Percentiles rank a stretch among this genome's conserved stretches.
These are phyloP conservation scores for Charina bottae DNA, from an alignment of 2,113 vertebrate species.

Conservation along the genomic window DNA sequence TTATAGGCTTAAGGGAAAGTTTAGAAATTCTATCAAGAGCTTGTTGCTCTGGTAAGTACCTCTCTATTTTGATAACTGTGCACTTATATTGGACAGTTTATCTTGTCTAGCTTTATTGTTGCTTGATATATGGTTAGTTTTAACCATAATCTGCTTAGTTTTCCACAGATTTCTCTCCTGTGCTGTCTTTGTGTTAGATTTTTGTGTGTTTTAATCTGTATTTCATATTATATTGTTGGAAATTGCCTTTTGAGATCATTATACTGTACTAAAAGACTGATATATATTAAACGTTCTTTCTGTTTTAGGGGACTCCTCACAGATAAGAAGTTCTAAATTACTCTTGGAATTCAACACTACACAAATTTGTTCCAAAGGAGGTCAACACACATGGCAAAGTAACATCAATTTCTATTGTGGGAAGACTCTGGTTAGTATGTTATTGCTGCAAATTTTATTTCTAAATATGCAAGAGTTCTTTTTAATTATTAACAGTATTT, in stretches of 20 bases:
- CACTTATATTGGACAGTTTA: neutral
- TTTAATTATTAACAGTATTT: neutral
- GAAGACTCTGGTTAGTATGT: conserved; percentile 88
- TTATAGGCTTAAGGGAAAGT: neutral
- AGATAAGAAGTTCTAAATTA: conserved; percentile 65
- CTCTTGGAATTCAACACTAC: conserved; percentile 83
- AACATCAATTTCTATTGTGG: conserved; percentile 93
- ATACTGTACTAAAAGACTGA: neutral
- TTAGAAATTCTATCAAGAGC: neutral
- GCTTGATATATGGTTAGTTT: neutral
- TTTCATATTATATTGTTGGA: neutral
- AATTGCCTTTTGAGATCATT: neutral
- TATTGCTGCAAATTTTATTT: neutral
- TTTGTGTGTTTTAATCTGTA: neutral
- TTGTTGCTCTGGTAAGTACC: neutral
- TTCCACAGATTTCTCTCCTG: neutral
- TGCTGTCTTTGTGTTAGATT: neutral
- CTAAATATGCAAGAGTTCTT: neutral
- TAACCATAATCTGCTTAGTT: neutral
- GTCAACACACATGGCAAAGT: conserved; percentile 75
- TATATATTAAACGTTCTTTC: neutral
- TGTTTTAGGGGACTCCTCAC: conserved; percentile 76
- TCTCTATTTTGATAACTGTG: neutral
- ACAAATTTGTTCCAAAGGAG: conserved; percentile 58
- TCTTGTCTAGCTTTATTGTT: neutral